These are phyloP conservation scores for Ormyrus pomaceus DNA, from an alignment of 2,888 invertebrate genomes.

Conservation along the genomic window DNA sequence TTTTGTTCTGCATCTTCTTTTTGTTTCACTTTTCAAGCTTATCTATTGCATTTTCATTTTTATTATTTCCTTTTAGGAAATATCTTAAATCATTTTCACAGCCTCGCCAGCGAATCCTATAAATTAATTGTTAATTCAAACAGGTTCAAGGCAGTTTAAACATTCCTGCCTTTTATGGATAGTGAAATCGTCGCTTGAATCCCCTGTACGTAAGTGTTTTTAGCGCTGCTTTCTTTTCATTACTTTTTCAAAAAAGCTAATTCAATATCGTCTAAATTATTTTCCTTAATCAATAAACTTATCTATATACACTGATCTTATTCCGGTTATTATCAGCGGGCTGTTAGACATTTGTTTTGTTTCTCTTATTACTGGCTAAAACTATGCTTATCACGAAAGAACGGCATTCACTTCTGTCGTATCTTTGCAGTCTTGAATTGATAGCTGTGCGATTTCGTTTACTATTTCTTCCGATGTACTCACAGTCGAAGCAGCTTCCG, in stretches of 20 bases:
- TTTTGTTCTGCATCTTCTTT: conserved; percentile 20
- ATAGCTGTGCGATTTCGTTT: conserved; percentile 67
- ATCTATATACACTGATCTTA: conserved; percentile 59
- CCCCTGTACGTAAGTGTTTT: conserved; percentile 29
- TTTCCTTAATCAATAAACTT: conserved; percentile 52
- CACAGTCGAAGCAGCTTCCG: conserved; percentile 55
- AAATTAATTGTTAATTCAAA: conserved; percentile 50
- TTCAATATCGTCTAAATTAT: conserved; percentile 48
- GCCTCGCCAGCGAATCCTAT: conserved; percentile 59
- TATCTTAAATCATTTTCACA: conserved; percentile 57
- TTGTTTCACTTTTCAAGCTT: conserved; percentile 37
- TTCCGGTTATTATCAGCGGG: conserved; percentile 49
- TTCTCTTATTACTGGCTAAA: conserved; percentile 55
- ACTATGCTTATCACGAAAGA: conserved; percentile 70
- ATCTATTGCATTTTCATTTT: conserved; percentile 48
- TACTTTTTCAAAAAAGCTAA: conserved; percentile 35
- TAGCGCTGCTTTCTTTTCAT: conserved; percentile 29
- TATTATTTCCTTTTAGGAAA: conserved; percentile 50
- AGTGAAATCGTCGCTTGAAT: conserved; percentile 32
- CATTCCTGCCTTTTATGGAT: conserved; percentile 21
- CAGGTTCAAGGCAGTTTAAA: conserved; percentile 39
- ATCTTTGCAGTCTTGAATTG: conserved; percentile 70
- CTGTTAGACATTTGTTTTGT: conserved; percentile 43
- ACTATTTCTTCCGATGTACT: conserved; percentile 62
- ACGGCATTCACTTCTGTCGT: conserved; percentile 65